Evolutionary conservation across 2,113 vertebrate genomes (phyloP).

Genomic region (Platysteira castanea): DNA sequence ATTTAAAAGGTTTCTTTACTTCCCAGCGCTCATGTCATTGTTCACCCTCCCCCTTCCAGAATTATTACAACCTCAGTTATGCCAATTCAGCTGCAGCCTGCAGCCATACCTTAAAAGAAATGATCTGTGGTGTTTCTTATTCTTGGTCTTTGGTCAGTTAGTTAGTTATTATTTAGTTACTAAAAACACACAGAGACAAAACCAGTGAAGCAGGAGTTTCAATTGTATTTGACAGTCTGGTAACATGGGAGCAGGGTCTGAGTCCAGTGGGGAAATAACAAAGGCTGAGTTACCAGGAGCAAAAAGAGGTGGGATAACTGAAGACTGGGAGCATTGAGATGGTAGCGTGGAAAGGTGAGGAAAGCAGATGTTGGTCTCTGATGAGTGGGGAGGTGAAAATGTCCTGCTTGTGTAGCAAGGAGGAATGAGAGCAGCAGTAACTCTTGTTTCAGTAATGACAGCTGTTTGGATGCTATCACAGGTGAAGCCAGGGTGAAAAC

Average conservation of each 20-base stretch:
- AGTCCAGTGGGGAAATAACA: neutral
- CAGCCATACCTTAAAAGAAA: neutral
- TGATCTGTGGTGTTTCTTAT: neutral
- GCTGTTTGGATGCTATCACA: neutral
- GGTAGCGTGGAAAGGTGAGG: neutral
- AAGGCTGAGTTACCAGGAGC: neutral
- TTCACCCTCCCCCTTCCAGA: neutral
- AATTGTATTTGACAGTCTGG: neutral
- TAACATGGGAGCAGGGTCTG: neutral
- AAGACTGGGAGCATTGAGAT: neutral
- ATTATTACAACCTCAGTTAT: neutral
- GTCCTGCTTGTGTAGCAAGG: neutral
- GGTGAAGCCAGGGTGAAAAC: neutral
- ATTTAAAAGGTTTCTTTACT: conserved; percentile 32
- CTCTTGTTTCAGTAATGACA: neutral
- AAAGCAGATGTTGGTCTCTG: neutral
- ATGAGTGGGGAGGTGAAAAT: neutral
- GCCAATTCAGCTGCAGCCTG: neutral
- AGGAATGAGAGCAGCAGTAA: neutral
- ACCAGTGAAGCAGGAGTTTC: neutral
- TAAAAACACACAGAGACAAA: neutral
- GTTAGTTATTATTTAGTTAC: neutral
- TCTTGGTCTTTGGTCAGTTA: neutral
- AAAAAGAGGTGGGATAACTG: neutral
- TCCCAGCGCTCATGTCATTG: neutral